Conservation (phyloP, 2,888 invertebrate species). For the Troides helena region DNA sequence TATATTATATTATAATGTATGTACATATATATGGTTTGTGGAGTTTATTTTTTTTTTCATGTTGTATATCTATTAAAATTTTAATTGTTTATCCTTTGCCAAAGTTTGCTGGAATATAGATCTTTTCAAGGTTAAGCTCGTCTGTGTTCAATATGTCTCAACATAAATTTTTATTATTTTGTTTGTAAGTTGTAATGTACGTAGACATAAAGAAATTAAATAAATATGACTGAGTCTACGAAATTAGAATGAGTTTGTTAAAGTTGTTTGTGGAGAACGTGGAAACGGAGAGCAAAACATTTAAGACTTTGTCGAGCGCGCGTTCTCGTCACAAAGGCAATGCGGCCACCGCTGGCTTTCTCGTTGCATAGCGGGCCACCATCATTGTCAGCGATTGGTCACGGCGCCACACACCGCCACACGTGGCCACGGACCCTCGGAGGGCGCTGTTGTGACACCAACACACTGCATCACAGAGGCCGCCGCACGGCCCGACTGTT, state of each 20-base stretch:
- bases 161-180: too few relatives aligned
- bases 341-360: constrained; percentile 57
- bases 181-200: too few relatives aligned
- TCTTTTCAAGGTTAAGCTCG: too few relatives aligned
- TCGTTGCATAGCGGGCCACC: constrained; percentile 49
- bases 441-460: constrained; percentile 63
- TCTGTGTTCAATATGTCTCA: too few relatives aligned
- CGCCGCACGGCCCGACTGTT: constrained; percentile 75
- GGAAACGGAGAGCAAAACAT: neutral
- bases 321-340: constrained; percentile 55
- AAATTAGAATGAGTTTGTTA: neutral
- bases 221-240: too few relatives aligned
- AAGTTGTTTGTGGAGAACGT: neutral
- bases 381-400: constrained; percentile 69
- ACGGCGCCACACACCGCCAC: constrained; percentile 58
- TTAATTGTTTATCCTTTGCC: too few relatives aligned
- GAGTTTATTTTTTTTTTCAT: too few relatives aligned
- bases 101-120: too few relatives aligned
- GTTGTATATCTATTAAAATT: too few relatives aligned
- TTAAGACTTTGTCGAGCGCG: neutral
- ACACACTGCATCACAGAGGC: constrained; percentile 59
- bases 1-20: too few relatives aligned
- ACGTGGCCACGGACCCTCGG: constrained; percentile 5
- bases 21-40: too few relatives aligned
- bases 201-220: too few relatives aligned